Conservation (phyloP, 64 coral and sea anemone species). For the Pocillopora damicornis region DNA sequence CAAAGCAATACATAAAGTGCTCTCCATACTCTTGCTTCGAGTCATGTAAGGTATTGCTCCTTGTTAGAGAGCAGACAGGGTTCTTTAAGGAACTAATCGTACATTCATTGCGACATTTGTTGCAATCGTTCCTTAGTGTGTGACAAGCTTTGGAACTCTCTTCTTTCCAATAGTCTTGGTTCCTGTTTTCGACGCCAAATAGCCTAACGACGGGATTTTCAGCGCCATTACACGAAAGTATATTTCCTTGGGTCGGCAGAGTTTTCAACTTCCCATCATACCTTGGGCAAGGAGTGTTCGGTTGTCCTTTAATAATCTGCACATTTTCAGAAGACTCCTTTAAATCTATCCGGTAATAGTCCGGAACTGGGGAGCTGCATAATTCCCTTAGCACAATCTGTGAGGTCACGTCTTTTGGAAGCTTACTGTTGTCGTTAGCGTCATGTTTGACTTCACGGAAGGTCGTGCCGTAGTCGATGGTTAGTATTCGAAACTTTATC, state of each 20-base stretch:
- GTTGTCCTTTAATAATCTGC: constrained; percentile 39
- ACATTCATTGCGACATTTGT: constrained; percentile 50
- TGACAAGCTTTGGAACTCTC: constrained; percentile 41
- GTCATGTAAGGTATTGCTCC: constrained; percentile 5
- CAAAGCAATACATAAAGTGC: constrained; percentile 74
- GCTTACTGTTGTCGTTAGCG: constrained; percentile 48
- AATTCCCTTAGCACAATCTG: constrained; percentile 43
- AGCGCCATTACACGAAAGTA: constrained; percentile 52
- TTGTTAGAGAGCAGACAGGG: constrained; percentile 43
- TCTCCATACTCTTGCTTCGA: constrained; percentile 48
- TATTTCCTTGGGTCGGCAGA: background rate
- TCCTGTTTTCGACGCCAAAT: constrained; percentile 33
- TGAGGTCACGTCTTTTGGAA: background rate
- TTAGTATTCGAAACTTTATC: constrained; percentile 27
- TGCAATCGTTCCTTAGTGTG: constrained; percentile 33
- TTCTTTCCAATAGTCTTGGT: constrained; percentile 38
- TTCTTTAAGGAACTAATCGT: constrained; percentile 3
- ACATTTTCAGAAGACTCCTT: constrained; percentile 19
- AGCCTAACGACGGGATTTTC: constrained; percentile 52
- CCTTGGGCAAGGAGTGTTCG: constrained; percentile 24
- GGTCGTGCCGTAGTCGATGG: constrained; percentile 56
- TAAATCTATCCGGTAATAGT: constrained; percentile 54
- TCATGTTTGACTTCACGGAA: constrained; percentile 51
- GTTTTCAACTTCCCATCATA: background rate
- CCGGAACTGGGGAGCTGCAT: constrained; percentile 51